Evolutionary conservation across 2,797 vertebrate species (phyloP).

Genomic region (Chromobotia macracanthus): DNA sequence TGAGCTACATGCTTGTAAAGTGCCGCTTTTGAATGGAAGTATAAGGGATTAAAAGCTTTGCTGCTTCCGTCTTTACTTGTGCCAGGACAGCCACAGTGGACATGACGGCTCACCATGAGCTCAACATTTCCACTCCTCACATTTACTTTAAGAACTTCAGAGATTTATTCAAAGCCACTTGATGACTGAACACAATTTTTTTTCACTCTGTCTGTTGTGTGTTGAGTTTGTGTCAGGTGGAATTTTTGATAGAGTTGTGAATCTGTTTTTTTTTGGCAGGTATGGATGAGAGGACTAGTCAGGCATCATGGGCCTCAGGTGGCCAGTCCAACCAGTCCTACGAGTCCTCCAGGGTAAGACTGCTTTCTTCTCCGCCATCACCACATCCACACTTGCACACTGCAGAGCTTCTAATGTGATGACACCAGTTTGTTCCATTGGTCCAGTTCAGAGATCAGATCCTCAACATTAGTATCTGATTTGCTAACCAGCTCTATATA

Average conservation of each 20-base stretch:
- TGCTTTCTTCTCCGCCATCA: slow-evolving; percentile 44
- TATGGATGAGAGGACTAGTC: slow-evolving; percentile 91
- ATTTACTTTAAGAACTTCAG: neutral
- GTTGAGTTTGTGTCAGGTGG: slow-evolving; percentile 35
- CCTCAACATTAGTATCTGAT: neutral
- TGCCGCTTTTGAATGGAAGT: slow-evolving; percentile 54
- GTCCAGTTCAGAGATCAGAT: neutral
- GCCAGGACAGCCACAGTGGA: slow-evolving; percentile 29
- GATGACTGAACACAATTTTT: no score
- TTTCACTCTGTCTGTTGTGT: slow-evolving; percentile 53
- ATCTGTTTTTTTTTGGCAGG: slow-evolving; percentile 79
- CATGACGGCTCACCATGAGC: slow-evolving; percentile 19
- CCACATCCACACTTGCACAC: slow-evolving; percentile 9
- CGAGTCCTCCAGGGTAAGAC: slow-evolving; percentile 93
- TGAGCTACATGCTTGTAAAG: slow-evolving; percentile 46
- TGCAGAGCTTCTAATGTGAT: slow-evolving; percentile 69
- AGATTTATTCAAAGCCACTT: neutral
- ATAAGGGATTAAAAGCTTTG: slow-evolving; percentile 55
- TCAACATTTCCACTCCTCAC: slow-evolving; percentile 40
- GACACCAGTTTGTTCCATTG: slow-evolving; percentile 59
- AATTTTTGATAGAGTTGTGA: slow-evolving; percentile 64
- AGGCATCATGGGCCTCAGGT: slow-evolving; percentile 90
- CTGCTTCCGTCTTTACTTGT: slow-evolving; percentile 44
- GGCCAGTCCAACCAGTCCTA: slow-evolving; percentile 92
- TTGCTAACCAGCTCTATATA: neutral